Evolutionary conservation across 2,797 vertebrate genomes (phyloP).

Genomic region (Poecilia wingei): DNA sequence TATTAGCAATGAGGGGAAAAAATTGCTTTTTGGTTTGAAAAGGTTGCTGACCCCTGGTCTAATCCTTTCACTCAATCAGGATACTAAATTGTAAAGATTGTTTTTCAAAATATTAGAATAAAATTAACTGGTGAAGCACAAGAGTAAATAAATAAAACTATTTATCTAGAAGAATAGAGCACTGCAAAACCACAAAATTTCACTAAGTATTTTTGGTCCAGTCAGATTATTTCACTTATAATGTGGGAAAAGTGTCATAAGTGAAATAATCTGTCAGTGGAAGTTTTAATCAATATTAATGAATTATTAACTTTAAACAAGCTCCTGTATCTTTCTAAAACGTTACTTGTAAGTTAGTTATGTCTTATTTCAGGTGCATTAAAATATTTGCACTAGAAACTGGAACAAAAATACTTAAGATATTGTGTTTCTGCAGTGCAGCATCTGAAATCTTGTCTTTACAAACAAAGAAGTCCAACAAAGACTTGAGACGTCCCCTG

Average conservation of each 20-base stretch:
- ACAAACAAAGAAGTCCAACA: not conserved
- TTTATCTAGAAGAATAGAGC: not conserved
- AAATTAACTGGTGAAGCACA: not conserved
- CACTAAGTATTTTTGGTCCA: too few species aligned
- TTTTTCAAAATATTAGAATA: not conserved
- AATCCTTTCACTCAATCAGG: not conserved
- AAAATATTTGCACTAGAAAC: too few species aligned
- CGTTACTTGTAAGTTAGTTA: too few species aligned
- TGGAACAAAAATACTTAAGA: too few species aligned
- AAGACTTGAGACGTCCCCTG: not conserved
- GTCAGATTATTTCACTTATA: too few species aligned
- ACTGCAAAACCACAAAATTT: too few species aligned
- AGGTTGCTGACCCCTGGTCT: not conserved
- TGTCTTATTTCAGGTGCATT: too few species aligned
- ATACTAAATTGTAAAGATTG: not conserved
- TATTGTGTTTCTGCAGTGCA: not conserved
- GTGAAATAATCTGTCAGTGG: too few species aligned
- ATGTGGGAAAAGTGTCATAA: too few species aligned
- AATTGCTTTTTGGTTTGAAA: not conserved
- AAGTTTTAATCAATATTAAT: too few species aligned
- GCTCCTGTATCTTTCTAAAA: too few species aligned
- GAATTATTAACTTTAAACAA: too few species aligned
- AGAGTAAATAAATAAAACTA: not conserved
- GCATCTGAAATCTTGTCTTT: not conserved
- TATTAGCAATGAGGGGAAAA: not conserved